Evolutionary conservation across 2,888 invertebrate species (phyloP).

Genomic region (Branchellion lobata): DNA sequence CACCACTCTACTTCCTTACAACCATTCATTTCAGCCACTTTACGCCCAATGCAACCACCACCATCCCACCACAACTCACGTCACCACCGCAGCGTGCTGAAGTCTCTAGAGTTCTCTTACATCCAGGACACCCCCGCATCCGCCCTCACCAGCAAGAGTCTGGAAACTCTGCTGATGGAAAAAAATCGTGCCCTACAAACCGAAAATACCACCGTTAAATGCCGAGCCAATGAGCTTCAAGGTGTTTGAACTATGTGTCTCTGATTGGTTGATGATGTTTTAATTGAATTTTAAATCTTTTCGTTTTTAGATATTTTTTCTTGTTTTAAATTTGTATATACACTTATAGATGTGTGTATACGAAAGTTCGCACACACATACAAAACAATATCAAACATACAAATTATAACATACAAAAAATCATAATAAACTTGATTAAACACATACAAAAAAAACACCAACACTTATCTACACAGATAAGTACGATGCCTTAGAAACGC

Average conservation of each 20-base stretch:
- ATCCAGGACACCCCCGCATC: slow-evolving; percentile 54
- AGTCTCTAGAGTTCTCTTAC: slow-evolving; percentile 74
- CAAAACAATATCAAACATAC: too few species aligned
- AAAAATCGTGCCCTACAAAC: slow-evolving; percentile 73
- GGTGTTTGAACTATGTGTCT: neutral
- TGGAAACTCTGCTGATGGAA: slow-evolving; percentile 76
- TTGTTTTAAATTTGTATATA: too few species aligned
- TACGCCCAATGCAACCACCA: too few species aligned
- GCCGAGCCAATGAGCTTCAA: slow-evolving; percentile 58
- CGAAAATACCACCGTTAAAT: slow-evolving; percentile 66
- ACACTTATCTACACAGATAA: slow-evolving; percentile 45
- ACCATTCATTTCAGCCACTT: too few species aligned
- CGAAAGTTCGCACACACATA: too few species aligned
- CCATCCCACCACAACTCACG: too few species aligned
- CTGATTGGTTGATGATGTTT: neutral
- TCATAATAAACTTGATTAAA: too few species aligned
- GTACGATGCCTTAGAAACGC: slow-evolving; percentile 55
- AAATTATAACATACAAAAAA: too few species aligned
- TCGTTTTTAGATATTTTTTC: too few species aligned
- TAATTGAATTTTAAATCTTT: neutral
- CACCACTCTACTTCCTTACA: too few species aligned
- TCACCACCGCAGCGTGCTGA: slow-evolving; percentile 69
- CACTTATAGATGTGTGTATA: too few species aligned
- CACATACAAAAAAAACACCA: neutral
- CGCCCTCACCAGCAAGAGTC: slow-evolving; percentile 64